Conservation (phyloP, 2,888 invertebrate species). For the Drosophila percnosoma region DNA sequence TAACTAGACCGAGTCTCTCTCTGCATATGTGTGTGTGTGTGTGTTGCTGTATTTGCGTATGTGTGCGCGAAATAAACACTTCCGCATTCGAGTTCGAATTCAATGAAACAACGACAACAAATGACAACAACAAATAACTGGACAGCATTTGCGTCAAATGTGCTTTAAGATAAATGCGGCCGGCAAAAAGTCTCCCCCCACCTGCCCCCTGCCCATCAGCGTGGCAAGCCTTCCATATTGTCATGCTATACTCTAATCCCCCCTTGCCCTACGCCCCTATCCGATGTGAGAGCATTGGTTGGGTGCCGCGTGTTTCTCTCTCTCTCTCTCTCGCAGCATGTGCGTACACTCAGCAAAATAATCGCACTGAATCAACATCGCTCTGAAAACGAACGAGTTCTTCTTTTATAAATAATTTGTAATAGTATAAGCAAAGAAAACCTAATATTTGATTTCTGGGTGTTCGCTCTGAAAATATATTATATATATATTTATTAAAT, state of each 20-base stretch:
- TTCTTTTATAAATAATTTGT: too few relatives aligned
- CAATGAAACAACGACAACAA: constrained; percentile 62
- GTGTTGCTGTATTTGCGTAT: constrained; percentile 61
- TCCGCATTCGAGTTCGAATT: constrained; percentile 73
- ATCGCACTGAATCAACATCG: neutral
- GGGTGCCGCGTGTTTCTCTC: neutral
- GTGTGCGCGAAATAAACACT: constrained; percentile 68
- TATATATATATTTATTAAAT: too few relatives aligned
- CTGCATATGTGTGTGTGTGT: constrained; percentile 19
- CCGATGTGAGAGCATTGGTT: constrained; percentile 2
- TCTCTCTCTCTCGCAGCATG: neutral
- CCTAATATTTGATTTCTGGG: neutral
- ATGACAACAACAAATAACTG: constrained; percentile 35
- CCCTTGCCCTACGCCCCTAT: neutral
- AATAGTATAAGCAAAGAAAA: neutral
- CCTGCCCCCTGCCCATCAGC: neutral
- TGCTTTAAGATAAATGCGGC: constrained; percentile 57
- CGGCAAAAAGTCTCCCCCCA: constrained; percentile 41
- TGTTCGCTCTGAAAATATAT: too few relatives aligned
- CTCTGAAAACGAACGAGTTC: too few relatives aligned
- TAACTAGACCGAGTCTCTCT: constrained; percentile 12
- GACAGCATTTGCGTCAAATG: constrained; percentile 43
- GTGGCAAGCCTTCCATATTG: constrained; percentile 5
- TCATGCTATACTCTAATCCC: neutral
- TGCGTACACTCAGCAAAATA: neutral